Evolutionary conservation across 2,888 invertebrate genomes (phyloP), one percentile per base, ranked within the genome.

Genomic region (Eulithis testata): DNA sequence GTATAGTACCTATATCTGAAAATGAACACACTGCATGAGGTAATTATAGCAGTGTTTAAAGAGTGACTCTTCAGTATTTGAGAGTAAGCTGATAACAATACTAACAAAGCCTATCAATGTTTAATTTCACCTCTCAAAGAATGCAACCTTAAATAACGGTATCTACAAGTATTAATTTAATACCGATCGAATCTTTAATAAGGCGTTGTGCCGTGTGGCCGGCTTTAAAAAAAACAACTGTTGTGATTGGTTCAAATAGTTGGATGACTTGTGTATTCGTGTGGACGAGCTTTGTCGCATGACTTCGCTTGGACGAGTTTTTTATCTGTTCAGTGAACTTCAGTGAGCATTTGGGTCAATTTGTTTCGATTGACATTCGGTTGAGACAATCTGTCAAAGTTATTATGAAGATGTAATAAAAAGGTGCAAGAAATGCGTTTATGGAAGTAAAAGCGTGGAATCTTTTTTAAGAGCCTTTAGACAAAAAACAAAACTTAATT

Each of bases 251-350:
- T 73, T 63, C 61, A 62, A 75, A 80, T 78, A 71, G 71, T 70
- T 76, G 68, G 71, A 72, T 80, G 79, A 80, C 80, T 79, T 74
- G 80, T 72, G 64, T 61, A 72, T 79, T 78, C 69, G 70, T 66
- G 59, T 50, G 58, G 43, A 65, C 68, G 63, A 59, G 65, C 54
- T 65, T 65, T 68, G 68, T 68, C 68, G 64, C 44, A 44, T 55
- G 55, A 55, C 55, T 55, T 55, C 55, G 14, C 21, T 43, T 7
- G 8, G 53, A 54, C 55, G 27, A 27, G 55, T 55, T 55, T 54
- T 55, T 55, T 40, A 55, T 44, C 40, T 40, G 53, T 53, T 55
- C 54, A 54, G 1, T 54, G 11, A 27, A 11, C 21, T 27, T 55
- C 27, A 27, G 11, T 43, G 43, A 21, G 11, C n/a, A 44, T 55